Conservation (phyloP, 2,888 invertebrate genomes). For the Apotomis betuletana region DNA sequence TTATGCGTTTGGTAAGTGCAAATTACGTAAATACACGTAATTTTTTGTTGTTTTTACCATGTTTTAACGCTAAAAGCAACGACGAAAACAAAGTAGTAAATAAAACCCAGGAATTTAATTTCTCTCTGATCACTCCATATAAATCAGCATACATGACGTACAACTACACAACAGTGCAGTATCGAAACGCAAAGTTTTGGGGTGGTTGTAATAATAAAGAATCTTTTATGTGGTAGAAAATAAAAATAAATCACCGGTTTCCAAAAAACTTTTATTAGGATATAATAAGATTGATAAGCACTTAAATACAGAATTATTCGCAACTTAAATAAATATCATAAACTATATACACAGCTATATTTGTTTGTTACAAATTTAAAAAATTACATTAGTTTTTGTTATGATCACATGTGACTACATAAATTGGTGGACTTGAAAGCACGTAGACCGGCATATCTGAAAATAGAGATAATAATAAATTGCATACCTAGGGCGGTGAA, state of each 20-base stretch:
- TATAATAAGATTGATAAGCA: neutral
- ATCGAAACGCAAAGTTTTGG: conserved; percentile 19
- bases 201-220: neutral
- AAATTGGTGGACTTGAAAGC: conserved; percentile 68
- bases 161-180: neutral
- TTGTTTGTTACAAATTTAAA: neutral
- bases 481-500: too few species aligned
- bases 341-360: neutral
- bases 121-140: too few species aligned
- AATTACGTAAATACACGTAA: neutral
- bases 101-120: too few species aligned
- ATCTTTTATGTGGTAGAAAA: conserved; percentile 26
- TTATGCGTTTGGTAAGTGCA: conserved; percentile 8
- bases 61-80: too few species aligned
- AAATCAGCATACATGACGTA: too few species aligned
- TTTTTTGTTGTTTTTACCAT: too few species aligned
- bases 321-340: neutral
- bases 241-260: neutral
- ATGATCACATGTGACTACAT: conserved; percentile 68
- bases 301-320: neutral
- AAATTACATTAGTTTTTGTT: conserved; percentile 19
- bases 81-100: too few species aligned
- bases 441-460: conserved; percentile 66
- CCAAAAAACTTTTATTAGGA: conserved; percentile 7
- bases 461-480: conserved; percentile 44